Evolutionary conservation across 1,140 invertebrate genomes (phyloP).

Genomic region (Nylanderia fulva): DNA sequence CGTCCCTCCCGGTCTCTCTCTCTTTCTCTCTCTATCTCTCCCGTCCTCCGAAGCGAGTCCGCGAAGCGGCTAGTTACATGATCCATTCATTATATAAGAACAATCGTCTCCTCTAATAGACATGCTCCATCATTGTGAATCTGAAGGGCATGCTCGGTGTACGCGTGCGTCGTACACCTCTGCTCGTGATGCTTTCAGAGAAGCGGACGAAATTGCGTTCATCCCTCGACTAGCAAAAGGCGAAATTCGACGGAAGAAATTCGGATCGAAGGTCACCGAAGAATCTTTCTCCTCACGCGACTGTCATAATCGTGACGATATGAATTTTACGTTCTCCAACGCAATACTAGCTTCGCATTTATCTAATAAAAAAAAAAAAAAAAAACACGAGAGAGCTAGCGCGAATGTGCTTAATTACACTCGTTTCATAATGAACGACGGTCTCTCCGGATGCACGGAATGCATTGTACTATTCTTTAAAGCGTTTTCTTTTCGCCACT

Average conservation of each 20-base stretch:
- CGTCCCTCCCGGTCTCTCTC: slow-evolving; percentile 53
- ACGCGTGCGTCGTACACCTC: slow-evolving; percentile 65
- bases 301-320: not conserved
- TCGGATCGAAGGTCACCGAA: slow-evolving; percentile 1
- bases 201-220: not conserved
- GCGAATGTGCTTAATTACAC: not conserved
- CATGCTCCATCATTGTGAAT: slow-evolving; percentile 83
- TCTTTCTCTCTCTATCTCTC: not conserved
- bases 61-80: slow-evolving; percentile 84
- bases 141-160: slow-evolving; percentile 79
- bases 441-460: not conserved
- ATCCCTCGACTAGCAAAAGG: slow-evolving; percentile 22
- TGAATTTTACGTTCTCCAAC: not conserved
- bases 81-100: slow-evolving; percentile 86
- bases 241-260: slow-evolving; percentile 33
- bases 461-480: not conserved
- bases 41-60: slow-evolving; percentile 66
- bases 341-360: not conserved
- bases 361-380: slow-evolving; percentile 12
- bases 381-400: not conserved
- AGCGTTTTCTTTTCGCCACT: not conserved
- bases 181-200: slow-evolving; percentile 35
- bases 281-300: not conserved
- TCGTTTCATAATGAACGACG: not conserved
- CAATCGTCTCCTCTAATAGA: slow-evolving; percentile 85